Percentiles rank a stretch among this genome's conserved stretches.
Evolutionary conservation across 2,113 vertebrate species (phyloP).

Genomic region (Poeciliopsis prolifica): DNA sequence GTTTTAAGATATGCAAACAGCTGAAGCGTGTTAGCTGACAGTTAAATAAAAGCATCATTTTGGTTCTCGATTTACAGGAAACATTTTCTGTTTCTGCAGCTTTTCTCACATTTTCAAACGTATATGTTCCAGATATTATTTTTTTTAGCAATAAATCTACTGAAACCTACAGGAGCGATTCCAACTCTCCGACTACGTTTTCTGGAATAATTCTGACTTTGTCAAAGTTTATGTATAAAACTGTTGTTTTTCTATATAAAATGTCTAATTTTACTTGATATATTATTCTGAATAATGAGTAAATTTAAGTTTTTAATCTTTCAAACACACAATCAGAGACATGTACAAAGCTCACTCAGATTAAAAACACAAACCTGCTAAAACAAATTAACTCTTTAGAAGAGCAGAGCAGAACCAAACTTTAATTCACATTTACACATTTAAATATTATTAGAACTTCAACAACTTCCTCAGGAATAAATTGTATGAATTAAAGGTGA

Average conservation of each 20-base stretch:
- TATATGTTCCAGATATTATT: not conserved
- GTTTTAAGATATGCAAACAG: not conserved
- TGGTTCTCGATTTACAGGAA: not conserved
- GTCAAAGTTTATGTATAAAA: not conserved
- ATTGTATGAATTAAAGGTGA: not conserved
- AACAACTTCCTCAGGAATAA: not conserved
- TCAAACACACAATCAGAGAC: conserved; percentile 9
- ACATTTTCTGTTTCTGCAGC: not conserved
- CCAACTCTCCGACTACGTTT: not conserved
- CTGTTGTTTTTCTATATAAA: not conserved
- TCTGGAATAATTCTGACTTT: not conserved
- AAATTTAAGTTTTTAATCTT: not conserved
- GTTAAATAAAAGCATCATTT: not conserved
- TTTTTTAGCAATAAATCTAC: not conserved
- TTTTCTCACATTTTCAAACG: not conserved
- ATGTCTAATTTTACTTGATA: not conserved
- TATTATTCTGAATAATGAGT: conserved; percentile 1
- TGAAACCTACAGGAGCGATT: not conserved
- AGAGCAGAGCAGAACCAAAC: conserved; percentile 11
- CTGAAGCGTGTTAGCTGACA: not conserved
- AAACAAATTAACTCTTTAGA: conserved; percentile 10
- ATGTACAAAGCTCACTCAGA: not conserved
- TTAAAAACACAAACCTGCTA: conserved; percentile 31
- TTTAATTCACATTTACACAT: conserved; percentile 4
- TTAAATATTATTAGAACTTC: not conserved